These are phyloP conservation scores for Echiichthys vipera DNA, from an alignment of 2,797 vertebrate species.

Conservation along the genomic window DNA sequence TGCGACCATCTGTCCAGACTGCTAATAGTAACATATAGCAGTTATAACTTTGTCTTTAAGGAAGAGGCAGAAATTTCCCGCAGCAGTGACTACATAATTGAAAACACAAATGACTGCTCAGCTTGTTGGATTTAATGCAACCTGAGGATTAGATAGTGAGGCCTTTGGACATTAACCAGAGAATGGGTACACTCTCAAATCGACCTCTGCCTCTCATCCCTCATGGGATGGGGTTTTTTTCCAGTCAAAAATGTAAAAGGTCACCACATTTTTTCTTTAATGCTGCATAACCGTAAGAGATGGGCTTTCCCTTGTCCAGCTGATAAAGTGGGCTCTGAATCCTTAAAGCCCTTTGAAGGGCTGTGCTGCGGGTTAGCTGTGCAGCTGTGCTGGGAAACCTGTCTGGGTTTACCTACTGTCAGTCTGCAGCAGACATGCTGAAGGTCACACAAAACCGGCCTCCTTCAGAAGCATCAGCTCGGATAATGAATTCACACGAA, in stretches of 20 bases:
- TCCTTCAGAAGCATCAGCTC: slow-evolving; percentile 13
- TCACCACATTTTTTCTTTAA: slow-evolving; percentile 82
- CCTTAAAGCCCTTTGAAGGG: slow-evolving; percentile 83
- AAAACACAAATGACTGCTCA: slow-evolving; percentile 83
- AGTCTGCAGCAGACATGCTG: slow-evolving; percentile 28
- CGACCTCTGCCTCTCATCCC: slow-evolving; percentile 75
- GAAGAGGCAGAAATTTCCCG: slow-evolving; percentile 65
- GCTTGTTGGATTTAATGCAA: slow-evolving; percentile 84
- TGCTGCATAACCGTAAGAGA: slow-evolving; percentile 79
- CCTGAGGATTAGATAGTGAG: slow-evolving; percentile 80
- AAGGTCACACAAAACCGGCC: slow-evolving; percentile 17
- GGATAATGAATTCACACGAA: slow-evolving; percentile 9
- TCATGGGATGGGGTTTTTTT: slow-evolving; percentile 66
- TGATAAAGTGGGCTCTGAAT: slow-evolving; percentile 85
- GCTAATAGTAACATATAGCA: slow-evolving; percentile 48
- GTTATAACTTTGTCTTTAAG: slow-evolving; percentile 41
- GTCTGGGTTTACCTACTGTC: slow-evolving; percentile 55
- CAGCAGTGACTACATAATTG: slow-evolving; percentile 76
- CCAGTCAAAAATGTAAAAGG: slow-evolving; percentile 79
- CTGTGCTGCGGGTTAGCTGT: slow-evolving; percentile 46
- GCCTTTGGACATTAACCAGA: slow-evolving; percentile 85
- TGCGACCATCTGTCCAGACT: slow-evolving; percentile 38
- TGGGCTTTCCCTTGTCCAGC: slow-evolving; percentile 81
- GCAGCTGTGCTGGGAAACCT: slow-evolving; percentile 82
- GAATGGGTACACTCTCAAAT: slow-evolving; percentile 77